Conservation (phyloP, 2,888 invertebrate genomes). For the Masnerella sp. region DNA sequence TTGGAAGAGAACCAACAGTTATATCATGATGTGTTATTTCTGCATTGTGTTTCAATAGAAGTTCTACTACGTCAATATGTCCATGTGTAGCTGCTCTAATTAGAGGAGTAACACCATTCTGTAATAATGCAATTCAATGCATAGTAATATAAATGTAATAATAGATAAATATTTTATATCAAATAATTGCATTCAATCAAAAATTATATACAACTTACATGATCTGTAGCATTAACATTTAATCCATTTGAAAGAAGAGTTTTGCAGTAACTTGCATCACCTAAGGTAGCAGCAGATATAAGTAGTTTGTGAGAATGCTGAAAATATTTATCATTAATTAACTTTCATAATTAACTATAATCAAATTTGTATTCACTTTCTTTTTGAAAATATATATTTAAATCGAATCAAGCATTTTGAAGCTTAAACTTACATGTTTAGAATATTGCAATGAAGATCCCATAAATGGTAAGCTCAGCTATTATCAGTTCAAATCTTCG, state of each 20-base stretch:
- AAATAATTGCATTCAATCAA: not conserved
- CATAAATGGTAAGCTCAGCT: conserved; percentile 28
- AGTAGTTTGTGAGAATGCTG: conserved; percentile 23
- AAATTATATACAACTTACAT: conserved; percentile 42
- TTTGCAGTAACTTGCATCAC: conserved; percentile 35
- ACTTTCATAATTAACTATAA: not conserved
- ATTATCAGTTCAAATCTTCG: conserved; percentile 2
- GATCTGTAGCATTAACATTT: conserved; percentile 36
- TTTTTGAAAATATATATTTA: too few relatives aligned
- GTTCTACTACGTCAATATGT: conserved; percentile 85
- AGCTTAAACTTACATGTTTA: conserved; percentile 35
- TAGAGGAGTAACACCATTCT: conserved; percentile 86
- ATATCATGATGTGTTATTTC: conserved; percentile 86
- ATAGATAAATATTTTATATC: conserved; percentile 1
- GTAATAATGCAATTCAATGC: conserved; percentile 65
- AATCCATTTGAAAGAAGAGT: conserved; percentile 31
- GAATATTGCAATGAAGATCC: conserved; percentile 42
- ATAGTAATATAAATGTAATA: not conserved
- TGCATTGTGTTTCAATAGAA: conserved; percentile 84
- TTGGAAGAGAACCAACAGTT: conserved; percentile 84
- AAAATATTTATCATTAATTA: conserved; percentile 61
- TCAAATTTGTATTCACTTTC: too few relatives aligned
- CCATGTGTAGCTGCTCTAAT: conserved; percentile 91
- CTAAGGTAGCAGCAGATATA: conserved; percentile 40
- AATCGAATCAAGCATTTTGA: too few relatives aligned